Percentiles rank a stretch among this genome's conserved stretches.
Conservation (phyloP, 2,113 vertebrate species). For the Galeopterus variegatus region DNA sequence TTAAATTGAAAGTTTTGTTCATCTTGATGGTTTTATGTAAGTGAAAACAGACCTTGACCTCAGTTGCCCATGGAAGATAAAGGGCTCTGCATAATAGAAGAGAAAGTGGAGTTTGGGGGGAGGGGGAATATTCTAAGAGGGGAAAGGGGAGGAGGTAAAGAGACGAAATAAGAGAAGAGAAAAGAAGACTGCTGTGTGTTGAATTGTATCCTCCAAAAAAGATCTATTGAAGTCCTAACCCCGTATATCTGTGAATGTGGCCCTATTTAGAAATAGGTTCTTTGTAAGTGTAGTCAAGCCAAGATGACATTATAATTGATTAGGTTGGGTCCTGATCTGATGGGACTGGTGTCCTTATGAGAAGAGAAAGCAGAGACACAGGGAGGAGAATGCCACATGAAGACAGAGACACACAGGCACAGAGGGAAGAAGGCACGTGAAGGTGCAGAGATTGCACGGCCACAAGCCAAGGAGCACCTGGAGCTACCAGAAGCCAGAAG, state of each 20-base stretch:
- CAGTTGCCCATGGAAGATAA: background rate
- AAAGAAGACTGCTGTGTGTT: background rate
- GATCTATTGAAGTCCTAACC: background rate
- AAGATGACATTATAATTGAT: background rate
- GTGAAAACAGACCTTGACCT: background rate
- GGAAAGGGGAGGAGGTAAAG: rapidly evolving
- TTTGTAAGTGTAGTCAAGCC: background rate
- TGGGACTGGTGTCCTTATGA: background rate
- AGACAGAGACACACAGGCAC: background rate
- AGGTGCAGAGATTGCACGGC: rapidly evolving
- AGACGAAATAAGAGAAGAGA: background rate
- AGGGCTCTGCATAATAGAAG: background rate
- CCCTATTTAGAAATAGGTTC: background rate
- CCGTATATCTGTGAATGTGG: background rate
- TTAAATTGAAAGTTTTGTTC: background rate
- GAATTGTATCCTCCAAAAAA: background rate
- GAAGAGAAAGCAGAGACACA: background rate
- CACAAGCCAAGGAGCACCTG: background rate
- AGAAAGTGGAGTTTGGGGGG: background rate
- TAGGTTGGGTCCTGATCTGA: background rate
- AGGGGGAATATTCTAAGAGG: too few relatives aligned
- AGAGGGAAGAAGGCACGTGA: background rate
- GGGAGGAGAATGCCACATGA: background rate
- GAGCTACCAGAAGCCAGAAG: background rate
- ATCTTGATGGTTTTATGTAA: background rate